Conservation (phyloP, 2,797 vertebrate genomes). For the Galaxias olidus region DNA sequence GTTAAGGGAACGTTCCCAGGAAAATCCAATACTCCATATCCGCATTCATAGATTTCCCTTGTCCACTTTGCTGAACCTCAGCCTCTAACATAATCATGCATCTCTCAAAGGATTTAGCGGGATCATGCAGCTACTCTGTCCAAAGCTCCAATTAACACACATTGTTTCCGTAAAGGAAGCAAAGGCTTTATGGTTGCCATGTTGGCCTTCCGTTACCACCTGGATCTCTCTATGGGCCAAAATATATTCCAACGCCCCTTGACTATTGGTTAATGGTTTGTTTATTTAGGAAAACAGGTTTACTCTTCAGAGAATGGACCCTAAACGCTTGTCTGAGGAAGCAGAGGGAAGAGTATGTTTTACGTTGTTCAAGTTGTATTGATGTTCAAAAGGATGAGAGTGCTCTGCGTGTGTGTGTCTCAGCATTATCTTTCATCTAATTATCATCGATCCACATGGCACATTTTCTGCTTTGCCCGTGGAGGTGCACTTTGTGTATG, state of each 20-base stretch:
- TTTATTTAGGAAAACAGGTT: constrained; percentile 49
- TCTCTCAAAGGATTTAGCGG: constrained; percentile 21
- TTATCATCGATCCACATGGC: no score
- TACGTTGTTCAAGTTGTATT: background rate
- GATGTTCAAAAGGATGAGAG: background rate
- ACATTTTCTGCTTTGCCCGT: no score
- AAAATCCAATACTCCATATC: constrained; percentile 39
- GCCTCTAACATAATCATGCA: constrained; percentile 18
- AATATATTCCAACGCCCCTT: background rate
- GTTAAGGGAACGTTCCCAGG: constrained; percentile 30
- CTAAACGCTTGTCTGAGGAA: constrained; percentile 46
- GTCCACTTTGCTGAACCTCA: constrained; percentile 15
- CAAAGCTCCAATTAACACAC: constrained; percentile 36
- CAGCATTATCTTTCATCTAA: no score
- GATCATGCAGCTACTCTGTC: constrained; percentile 20
- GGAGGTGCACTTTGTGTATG: no score
- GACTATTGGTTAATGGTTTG: constrained; percentile 40
- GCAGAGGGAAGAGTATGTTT: constrained; percentile 27
- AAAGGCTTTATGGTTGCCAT: background rate
- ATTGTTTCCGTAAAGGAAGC: constrained; percentile 12
- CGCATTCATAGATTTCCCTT: constrained; percentile 34
- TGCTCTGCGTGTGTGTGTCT: background rate
- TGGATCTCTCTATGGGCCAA: no score
- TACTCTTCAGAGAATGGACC: constrained; percentile 35
- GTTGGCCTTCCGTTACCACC: background rate